Evolutionary conservation across 2,888 invertebrate genomes (phyloP).

Genomic region (Chelonus formosanus): DNA sequence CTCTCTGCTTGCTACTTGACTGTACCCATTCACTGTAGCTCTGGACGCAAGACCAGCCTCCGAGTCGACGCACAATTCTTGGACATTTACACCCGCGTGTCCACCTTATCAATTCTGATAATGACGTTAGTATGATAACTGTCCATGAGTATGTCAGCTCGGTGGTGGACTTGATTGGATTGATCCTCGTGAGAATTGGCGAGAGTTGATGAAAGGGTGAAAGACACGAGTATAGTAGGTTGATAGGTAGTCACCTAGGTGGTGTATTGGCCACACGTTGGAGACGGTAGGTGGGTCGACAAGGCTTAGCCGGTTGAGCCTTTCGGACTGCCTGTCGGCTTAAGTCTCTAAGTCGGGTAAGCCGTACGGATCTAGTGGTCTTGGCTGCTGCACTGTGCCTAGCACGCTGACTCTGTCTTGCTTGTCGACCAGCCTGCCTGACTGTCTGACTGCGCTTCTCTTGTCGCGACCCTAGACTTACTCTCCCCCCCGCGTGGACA

Average conservation of each 20-base stretch:
- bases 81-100: too few relatives aligned
- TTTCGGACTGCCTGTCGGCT: conserved; percentile 63
- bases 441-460: conserved; percentile 64
- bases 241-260: conserved; percentile 37
- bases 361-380: conserved; percentile 62
- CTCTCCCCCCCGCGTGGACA: conserved; percentile 25
- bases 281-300: conserved; percentile 53
- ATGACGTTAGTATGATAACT: too few relatives aligned
- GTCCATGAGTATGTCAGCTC: too few relatives aligned
- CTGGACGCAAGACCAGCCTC: conserved; percentile 9
- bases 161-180: too few relatives aligned
- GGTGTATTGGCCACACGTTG: conserved; percentile 49
- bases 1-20: too few relatives aligned
- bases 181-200: conserved; percentile 5
- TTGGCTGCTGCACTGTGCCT: conserved; percentile 54
- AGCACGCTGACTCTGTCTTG: conserved; percentile 45
- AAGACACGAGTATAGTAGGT: conserved; percentile 31
- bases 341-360: conserved; percentile 63
- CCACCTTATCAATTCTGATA: too few relatives aligned
- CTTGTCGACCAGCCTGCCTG: conserved; percentile 56
- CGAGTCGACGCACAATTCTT: conserved; percentile 12
- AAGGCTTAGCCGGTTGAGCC: conserved; percentile 61
- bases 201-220: conserved; percentile 12
- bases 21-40: too few relatives aligned
- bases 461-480: conserved; percentile 40